Percentiles rank a stretch among this genome's conserved stretches.
phyloP scores from a whole-genome alignment of 2,797 vertebrate species.

The Todus mexicanus region DNA sequence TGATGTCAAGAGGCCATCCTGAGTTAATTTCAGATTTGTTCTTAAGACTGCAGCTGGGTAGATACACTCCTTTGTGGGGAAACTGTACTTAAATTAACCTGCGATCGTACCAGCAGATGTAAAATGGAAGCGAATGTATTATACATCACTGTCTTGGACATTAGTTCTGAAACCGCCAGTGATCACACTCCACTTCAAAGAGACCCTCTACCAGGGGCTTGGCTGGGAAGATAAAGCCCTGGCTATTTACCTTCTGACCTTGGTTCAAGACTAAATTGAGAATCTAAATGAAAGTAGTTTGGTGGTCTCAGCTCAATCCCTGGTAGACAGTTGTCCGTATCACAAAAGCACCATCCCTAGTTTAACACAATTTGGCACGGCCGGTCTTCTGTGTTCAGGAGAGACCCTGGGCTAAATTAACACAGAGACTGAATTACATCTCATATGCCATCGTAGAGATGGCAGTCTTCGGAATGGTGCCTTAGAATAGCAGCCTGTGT shows the following conservation, averaged over 20 bases:
- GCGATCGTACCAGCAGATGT: slow-evolving; percentile 47
- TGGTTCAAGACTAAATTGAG: slow-evolving; percentile 66
- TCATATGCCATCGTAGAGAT: slow-evolving; percentile 39
- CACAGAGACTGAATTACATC: slow-evolving; percentile 38
- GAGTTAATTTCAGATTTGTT: slow-evolving; percentile 24
- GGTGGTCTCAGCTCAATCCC: slow-evolving; percentile 58
- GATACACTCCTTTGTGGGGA: slow-evolving; percentile 27
- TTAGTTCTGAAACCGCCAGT: slow-evolving; percentile 69
- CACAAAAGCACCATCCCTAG: slow-evolving; percentile 66
- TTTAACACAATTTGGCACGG: slow-evolving; percentile 57
- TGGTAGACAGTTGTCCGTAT: slow-evolving; percentile 61
- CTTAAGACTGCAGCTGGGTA: background rate
- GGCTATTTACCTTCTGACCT: slow-evolving; percentile 76
- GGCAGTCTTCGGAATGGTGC: slow-evolving; percentile 50
- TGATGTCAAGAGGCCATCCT: background rate
- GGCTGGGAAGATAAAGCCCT: slow-evolving; percentile 73
- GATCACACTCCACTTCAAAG: slow-evolving; percentile 74
- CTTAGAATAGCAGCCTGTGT: slow-evolving; percentile 58
- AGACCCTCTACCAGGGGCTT: slow-evolving; percentile 68
- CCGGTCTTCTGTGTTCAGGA: slow-evolving; percentile 26
- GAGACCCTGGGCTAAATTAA: slow-evolving; percentile 50
- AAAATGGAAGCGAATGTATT: slow-evolving; percentile 64
- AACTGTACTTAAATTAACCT: slow-evolving; percentile 67
- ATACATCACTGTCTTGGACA: slow-evolving; percentile 75
- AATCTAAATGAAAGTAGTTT: slow-evolving; percentile 64